phyloP scores from a whole-genome alignment of 2,113 vertebrate species.

The Nansenia antarctica region DNA sequence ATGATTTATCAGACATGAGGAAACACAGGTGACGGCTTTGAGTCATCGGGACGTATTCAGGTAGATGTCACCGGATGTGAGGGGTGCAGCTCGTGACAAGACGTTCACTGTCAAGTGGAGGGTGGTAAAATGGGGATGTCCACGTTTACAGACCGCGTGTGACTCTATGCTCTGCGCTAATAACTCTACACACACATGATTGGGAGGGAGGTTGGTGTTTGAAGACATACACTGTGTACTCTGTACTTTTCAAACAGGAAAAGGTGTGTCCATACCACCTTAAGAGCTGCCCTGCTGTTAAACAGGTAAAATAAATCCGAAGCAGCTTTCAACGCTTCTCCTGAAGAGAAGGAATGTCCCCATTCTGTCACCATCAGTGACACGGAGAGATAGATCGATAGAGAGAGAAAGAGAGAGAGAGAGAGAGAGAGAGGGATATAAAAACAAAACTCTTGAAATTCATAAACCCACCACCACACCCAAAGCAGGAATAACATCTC shows the following conservation, averaged over 20 bases:
- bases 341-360: constrained; percentile 21
- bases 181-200: too few relatives aligned
- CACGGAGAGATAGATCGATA: neutral
- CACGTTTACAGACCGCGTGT: too few relatives aligned
- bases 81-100: too few relatives aligned
- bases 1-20: too few relatives aligned
- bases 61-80: too few relatives aligned
- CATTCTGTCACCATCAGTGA: constrained; percentile 26
- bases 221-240: neutral
- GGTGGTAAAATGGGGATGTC: too few relatives aligned
- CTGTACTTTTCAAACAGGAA: neutral
- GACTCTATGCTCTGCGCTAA: too few relatives aligned
- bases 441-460: neutral
- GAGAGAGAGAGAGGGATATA: neutral
- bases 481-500: neutral
- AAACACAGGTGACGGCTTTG: too few relatives aligned
- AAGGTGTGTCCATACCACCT: too few relatives aligned
- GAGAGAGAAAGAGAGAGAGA: neutral
- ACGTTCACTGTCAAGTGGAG: too few relatives aligned
- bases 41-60: too few relatives aligned
- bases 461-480: neutral
- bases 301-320: neutral
- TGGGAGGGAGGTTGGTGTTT: too few relatives aligned
- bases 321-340: constrained; percentile 11
- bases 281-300: neutral